These are phyloP conservation scores for Carcinoscorpius rotundicauda DNA, from an alignment of 1,140 invertebrate genomes.

Conservation along the genomic window DNA sequence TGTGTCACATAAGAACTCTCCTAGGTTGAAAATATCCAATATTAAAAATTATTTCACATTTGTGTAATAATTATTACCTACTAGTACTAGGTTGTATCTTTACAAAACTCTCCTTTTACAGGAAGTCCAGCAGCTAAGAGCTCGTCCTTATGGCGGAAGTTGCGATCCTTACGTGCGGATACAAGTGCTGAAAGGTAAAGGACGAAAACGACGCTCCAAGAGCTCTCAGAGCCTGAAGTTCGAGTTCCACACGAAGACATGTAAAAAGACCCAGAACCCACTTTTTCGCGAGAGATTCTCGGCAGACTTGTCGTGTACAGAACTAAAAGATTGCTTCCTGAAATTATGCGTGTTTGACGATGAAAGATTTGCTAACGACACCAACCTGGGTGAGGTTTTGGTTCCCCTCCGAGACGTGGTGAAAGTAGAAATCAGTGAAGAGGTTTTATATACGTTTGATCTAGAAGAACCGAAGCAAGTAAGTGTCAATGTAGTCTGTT, in stretches of 20 bases:
- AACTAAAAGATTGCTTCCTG: conserved; percentile 23
- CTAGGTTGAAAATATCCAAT: too few species aligned
- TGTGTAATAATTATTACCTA: too few species aligned
- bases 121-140: conserved; percentile 21
- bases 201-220: conserved; percentile 17
- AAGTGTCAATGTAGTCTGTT: background rate
- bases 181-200: conserved; percentile 17
- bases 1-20: too few species aligned
- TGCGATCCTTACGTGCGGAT: conserved; percentile 21
- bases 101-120: conserved; percentile 3
- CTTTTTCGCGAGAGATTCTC: conserved; percentile 23
- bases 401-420: conserved; percentile 15
- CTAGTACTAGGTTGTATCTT: too few species aligned
- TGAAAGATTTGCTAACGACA: conserved; percentile 27
- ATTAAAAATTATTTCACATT: too few species aligned
- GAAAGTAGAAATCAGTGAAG: conserved; percentile 8
- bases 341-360: conserved; percentile 24
- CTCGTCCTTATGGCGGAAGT: conserved; percentile 20
- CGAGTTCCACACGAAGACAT: conserved; percentile 21
- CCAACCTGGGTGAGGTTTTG: conserved; percentile 23
- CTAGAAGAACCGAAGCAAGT: conserved; percentile 20
- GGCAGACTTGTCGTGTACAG: conserved; percentile 19
- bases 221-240: conserved; percentile 3
- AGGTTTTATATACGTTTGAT: conserved; percentile 11
- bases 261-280: conserved; percentile 21